Base-by-base conservation (phyloP, 2,888 invertebrate species). In the Drosophila diplacantha region DNA sequence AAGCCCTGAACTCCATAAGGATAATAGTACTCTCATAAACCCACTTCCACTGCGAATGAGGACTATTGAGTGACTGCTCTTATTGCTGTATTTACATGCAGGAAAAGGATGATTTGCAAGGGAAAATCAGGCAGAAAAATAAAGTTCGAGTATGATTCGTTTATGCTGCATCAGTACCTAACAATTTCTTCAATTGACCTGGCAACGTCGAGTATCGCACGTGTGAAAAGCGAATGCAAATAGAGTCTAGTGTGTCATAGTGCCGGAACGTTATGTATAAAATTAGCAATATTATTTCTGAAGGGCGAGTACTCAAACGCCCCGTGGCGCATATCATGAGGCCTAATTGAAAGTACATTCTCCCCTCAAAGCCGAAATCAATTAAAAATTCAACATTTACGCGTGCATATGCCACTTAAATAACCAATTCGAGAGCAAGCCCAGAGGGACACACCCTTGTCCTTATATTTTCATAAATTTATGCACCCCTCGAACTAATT, bases 401-500 rank as follows among this genome's bases (percentile, higher is more conserved):
- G 61, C 60, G 69, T 44, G 20, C 73, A 78, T 73, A 75, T 75
- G 78, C 57, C 53, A 53, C 32, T 57, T 22, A 64, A 56, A 54
- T 57, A 68, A 62, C 59, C 61, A 57, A 49, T 53, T 63, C 35
- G n/a, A 59, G 34, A 38, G 20, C 49, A 31, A 62, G 20, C n/a
- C 35, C 41, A 38, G 47, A 3, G 14, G 32, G 50, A 35, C 46
- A 39, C 54, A 50, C 58, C 64, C 67, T 55, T 49, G 29, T 37
- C 59, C 50, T 61, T 39, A 37, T 54, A 59, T 74, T 68, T 70
- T 74, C 69, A 75, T 79, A 81, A 79, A 81, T 81, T 78, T 78
- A 78, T 78, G 79, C 78, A 78, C 78, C 78, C 79, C 68, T 57
- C 50, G 66, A 62, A 76, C 71, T 81, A 74, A 81, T 78, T 78